Conservation (phyloP, 2,888 invertebrate species). For the Phengaris arion region DNA sequence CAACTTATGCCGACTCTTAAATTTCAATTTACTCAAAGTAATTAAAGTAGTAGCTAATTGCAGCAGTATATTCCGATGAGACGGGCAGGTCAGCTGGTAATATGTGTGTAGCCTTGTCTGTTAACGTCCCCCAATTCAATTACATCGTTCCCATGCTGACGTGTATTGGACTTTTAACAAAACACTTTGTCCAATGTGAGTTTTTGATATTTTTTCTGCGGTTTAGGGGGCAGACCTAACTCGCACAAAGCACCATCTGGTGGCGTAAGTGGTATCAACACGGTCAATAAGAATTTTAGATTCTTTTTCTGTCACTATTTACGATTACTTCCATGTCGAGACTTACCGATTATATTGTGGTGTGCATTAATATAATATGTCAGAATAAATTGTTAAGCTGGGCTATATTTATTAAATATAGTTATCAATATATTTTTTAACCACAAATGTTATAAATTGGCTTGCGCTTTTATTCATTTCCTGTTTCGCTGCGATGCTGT, state of each 20-base stretch:
- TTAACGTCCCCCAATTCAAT: slow-evolving; percentile 5
- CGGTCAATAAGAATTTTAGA: too few species aligned
- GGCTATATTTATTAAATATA: not conserved
- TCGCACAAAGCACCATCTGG: too few species aligned
- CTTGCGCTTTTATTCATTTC: too few species aligned
- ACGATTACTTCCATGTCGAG: not conserved
- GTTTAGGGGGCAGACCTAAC: too few species aligned
- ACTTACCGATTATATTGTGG: not conserved
- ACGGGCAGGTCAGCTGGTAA: not conserved
- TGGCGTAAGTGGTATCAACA: too few species aligned
- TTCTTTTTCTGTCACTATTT: not conserved
- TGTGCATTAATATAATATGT: not conserved
- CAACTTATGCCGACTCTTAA: not conserved
- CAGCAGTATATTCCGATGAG: not conserved
- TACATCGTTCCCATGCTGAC: not conserved
- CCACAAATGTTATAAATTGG: too few species aligned
- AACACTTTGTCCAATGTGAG: not conserved
- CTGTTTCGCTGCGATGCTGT: too few species aligned
- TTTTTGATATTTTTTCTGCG: too few species aligned
- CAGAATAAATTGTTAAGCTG: not conserved
- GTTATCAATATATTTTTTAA: too few species aligned
- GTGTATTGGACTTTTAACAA: not conserved
- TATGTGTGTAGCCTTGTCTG: not conserved
- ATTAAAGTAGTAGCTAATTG: not conserved
- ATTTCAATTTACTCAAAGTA: not conserved